These are phyloP conservation scores for Drosophila merina DNA, from an alignment of 2,888 invertebrate genomes.

Conservation along the genomic window DNA sequence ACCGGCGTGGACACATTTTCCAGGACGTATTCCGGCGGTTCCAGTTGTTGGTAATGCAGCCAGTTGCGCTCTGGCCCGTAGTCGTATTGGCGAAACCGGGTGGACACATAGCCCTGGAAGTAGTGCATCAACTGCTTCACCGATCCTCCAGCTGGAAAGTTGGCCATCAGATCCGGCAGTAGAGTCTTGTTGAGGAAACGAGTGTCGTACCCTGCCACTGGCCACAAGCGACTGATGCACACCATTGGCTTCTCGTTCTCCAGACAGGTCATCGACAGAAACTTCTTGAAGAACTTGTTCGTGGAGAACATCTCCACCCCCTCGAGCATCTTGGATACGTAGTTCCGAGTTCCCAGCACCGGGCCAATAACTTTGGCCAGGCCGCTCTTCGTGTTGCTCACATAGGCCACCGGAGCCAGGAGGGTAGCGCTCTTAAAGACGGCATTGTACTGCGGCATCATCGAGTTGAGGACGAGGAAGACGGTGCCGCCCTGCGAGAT, in stretches of 20 bases:
- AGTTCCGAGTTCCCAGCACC: constrained; percentile 81
- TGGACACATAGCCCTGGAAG: constrained; percentile 82
- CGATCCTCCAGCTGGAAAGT: constrained; percentile 82
- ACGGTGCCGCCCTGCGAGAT: constrained; percentile 82
- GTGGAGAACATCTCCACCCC: constrained; percentile 82
- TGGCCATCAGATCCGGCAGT: constrained; percentile 81
- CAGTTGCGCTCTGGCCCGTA: constrained; percentile 80
- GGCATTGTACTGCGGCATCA: constrained; percentile 81
- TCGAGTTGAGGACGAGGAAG: constrained; percentile 81
- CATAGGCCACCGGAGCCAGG: constrained; percentile 82
- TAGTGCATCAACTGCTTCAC: constrained; percentile 83
- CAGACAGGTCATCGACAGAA: constrained; percentile 81
- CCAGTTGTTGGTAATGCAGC: constrained; percentile 76
- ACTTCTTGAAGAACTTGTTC: constrained; percentile 81
- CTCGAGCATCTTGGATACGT: constrained; percentile 80
- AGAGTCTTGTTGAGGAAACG: constrained; percentile 80
- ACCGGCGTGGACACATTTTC: constrained; percentile 79
- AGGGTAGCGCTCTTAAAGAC: constrained; percentile 81
- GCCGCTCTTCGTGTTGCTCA: constrained; percentile 83
- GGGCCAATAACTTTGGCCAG: constrained; percentile 87
- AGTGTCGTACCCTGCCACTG: constrained; percentile 82
- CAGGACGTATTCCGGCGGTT: constrained; percentile 81
- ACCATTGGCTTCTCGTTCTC: constrained; percentile 79
- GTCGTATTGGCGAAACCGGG: constrained; percentile 82
- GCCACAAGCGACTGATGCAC: constrained; percentile 82